Percentiles rank a stretch among this genome's conserved stretches.
These are phyloP conservation scores for Coptodon rendalli DNA, from an alignment of 2,113 vertebrate genomes.

Conservation along the genomic window DNA sequence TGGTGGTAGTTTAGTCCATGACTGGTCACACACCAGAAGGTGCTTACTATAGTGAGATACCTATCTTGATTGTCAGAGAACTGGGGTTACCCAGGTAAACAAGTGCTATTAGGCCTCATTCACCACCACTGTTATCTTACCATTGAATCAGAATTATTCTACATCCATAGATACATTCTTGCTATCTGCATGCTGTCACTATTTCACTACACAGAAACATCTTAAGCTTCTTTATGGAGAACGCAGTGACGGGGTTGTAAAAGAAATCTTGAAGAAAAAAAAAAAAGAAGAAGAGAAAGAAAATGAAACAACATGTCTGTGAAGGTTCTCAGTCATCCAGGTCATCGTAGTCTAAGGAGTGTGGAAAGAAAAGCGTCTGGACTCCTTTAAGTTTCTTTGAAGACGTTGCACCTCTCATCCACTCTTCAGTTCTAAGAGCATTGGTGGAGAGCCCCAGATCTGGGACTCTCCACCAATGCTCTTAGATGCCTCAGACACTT, in stretches of 20 bases:
- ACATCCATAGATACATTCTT: background rate
- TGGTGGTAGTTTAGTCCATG: background rate
- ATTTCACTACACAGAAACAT: background rate
- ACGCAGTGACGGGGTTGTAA: background rate
- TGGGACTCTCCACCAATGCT: background rate
- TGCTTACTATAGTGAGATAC: background rate
- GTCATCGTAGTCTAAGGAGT: background rate
- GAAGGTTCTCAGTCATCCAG: background rate
- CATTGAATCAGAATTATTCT: background rate
- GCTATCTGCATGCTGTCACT: background rate
- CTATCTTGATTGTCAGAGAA: background rate
- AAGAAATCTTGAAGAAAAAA: background rate
- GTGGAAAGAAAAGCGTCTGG: background rate
- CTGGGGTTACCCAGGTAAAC: background rate
- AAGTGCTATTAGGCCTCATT: background rate
- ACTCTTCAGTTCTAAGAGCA: background rate
- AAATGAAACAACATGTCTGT: background rate
- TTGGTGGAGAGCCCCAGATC: background rate
- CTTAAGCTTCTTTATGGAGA: background rate
- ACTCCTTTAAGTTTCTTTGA: background rate
- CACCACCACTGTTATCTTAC: background rate
- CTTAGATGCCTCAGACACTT: background rate
- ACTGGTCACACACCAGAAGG: background rate
- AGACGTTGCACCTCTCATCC: background rate
- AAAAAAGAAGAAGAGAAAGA: background rate